Base-by-base conservation (phyloP, 2,113 vertebrate genomes). In the Anolis carolinensis region DNA sequence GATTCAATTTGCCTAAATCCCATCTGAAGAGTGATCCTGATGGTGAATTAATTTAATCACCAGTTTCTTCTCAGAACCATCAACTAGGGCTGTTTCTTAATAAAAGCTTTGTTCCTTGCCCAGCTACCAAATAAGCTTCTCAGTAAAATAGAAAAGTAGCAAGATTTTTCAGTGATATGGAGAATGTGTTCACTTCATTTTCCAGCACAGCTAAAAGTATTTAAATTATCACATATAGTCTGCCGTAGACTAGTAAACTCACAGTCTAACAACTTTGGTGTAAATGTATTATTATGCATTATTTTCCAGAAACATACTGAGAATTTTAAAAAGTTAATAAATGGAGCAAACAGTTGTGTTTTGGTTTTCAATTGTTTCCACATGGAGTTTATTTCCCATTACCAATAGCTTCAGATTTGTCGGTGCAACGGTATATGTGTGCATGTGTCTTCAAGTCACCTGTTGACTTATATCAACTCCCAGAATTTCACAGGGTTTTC, bases 1-100 rank as follows among this genome's bases (percentile, higher is more conserved):
- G 94, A 96, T 97, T 97, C 95, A 97, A 96, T 97, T 97, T 96
- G 95, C 94, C 92, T 96, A 96, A 97, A 96, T 95, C 95, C 94
- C 94, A 94, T 89, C 92, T 93, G 95, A 90, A 95, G 93, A 96
- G 95, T 95, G 96, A 97, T 97, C 95, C 94, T 94, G 94, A 95
- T 90, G 92, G 96, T 97, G 96, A 86, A 97, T 97, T 97, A 97
- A 91, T 81, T 93, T 96, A 97, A 96, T 97, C 95, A 96, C 95
- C 95, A 93, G 95, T 96, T 97, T 94, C 92, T 93, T 89, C 87
- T 87, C 84, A 91, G 91, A 94, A 94, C 36, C 72, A 93, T 92
- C 92, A 93, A 92, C 91, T 82, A 81, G 86, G 91, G 87, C 80
- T 87, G 87, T 93, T 94, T 91, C 90, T 93, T 89, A 94, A 94